phyloP scores from a whole-genome alignment of 2,888 invertebrate species.

The Polia nebulosa region DNA sequence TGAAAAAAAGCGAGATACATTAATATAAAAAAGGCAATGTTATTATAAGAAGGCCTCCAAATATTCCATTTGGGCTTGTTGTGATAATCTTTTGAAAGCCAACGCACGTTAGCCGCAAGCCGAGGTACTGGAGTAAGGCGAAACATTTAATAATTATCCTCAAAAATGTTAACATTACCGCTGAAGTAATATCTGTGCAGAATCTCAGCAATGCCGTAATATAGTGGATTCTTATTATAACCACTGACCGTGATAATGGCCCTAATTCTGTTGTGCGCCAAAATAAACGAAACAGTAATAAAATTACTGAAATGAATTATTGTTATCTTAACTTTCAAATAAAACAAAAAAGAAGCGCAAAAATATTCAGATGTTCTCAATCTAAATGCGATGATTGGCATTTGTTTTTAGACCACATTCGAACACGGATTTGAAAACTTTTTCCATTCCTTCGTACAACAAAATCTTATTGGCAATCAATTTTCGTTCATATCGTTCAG shows the following conservation, averaged over 20 bases:
- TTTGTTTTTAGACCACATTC: constrained; percentile 25
- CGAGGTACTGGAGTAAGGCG: constrained; percentile 24
- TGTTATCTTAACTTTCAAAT: not conserved
- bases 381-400: not conserved
- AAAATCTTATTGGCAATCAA: constrained; percentile 7
- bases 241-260: constrained; percentile 55
- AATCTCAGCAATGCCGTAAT: constrained; percentile 32
- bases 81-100: constrained; percentile 56
- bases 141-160: constrained; percentile 52
- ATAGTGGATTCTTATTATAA: constrained; percentile 15
- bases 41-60: constrained; percentile 54
- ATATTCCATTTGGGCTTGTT: constrained; percentile 50
- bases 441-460: constrained; percentile 3
- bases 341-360: not conserved
- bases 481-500: constrained; percentile 1
- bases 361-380: not conserved
- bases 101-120: constrained; percentile 20
- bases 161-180: constrained; percentile 52
- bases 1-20: constrained; percentile 15
- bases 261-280: constrained; percentile 30
- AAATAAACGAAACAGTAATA: constrained; percentile 8
- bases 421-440: constrained; percentile 8
- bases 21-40: constrained; percentile 31
- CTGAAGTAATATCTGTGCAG: constrained; percentile 35
- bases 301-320: constrained; percentile 12